Evolutionary conservation across 2,888 invertebrate genomes (phyloP).

Genomic region (Ecdyonurus torrentis): DNA sequence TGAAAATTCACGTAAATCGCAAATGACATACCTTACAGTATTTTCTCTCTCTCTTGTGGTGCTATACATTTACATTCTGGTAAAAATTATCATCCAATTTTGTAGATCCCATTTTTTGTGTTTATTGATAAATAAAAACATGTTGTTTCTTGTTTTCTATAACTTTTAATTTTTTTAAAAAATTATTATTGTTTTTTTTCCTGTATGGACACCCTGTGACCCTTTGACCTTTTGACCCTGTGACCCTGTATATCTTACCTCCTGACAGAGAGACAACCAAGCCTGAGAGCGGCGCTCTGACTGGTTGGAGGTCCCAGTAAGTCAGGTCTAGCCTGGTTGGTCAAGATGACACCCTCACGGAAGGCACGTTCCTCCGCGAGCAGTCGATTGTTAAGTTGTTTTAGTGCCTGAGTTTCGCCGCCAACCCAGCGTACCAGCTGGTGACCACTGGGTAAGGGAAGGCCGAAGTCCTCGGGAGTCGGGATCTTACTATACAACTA

Average conservation of each 20-base stretch:
- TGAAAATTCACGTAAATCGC: too few relatives aligned
- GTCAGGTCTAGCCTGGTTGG: slow-evolving; percentile 51
- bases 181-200: slow-evolving; percentile 1
- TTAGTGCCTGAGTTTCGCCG: slow-evolving; percentile 44
- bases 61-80: too few relatives aligned
- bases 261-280: slow-evolving; percentile 53
- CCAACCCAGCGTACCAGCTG: slow-evolving; percentile 42
- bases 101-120: too few relatives aligned
- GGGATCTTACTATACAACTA: slow-evolving; percentile 26
- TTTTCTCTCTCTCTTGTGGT: too few relatives aligned
- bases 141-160: too few relatives aligned
- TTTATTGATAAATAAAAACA: too few relatives aligned
- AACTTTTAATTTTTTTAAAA: background rate
- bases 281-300: slow-evolving; percentile 50
- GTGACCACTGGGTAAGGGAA: slow-evolving; percentile 32
- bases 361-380: slow-evolving; percentile 27
- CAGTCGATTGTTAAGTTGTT: slow-evolving; percentile 37
- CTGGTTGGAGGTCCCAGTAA: slow-evolving; percentile 48
- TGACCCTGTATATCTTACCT: slow-evolving; percentile 31
- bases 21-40: too few relatives aligned
- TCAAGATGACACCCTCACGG: slow-evolving; percentile 39
- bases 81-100: too few relatives aligned
- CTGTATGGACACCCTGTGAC: too few relatives aligned
- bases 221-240: too few relatives aligned
- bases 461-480: slow-evolving; percentile 37